phyloP scores from a whole-genome alignment of 1,140 invertebrate species.

The Ostrea denselamellosa region DNA sequence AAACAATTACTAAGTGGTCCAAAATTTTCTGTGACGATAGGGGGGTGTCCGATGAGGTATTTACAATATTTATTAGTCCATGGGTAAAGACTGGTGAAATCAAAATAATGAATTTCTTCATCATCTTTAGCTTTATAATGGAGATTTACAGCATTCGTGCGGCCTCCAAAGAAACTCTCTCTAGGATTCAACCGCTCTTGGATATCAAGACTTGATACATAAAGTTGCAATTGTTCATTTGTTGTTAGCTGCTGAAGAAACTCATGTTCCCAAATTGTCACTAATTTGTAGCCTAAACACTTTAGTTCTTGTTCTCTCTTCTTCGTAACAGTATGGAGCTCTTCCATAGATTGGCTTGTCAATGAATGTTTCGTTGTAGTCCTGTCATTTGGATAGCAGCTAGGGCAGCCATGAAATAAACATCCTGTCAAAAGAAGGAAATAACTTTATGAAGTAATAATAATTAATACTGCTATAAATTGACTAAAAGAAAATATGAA shows the following conservation, averaged over 20 bases:
- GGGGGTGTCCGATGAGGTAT: constrained; percentile 51
- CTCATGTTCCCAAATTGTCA: constrained; percentile 48
- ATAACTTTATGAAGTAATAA: background rate
- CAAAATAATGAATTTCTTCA: constrained; percentile 55
- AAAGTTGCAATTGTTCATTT: constrained; percentile 26
- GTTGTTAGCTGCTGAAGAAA: constrained; percentile 30
- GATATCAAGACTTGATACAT: constrained; percentile 38
- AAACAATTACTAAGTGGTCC: constrained; percentile 25
- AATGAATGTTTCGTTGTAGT: background rate
- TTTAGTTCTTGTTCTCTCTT: constrained; percentile 47
- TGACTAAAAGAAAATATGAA: background rate
- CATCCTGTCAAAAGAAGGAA: constrained; percentile 38
- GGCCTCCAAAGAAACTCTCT: constrained; percentile 53
- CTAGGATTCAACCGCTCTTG: constrained; percentile 50
- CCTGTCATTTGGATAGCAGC: constrained; percentile 47
- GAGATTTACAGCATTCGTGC: constrained; percentile 52
- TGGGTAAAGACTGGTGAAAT: constrained; percentile 57
- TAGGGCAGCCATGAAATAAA: constrained; percentile 59
- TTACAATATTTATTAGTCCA: constrained; percentile 48
- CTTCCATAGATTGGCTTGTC: constrained; percentile 50
- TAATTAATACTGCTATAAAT: no score
- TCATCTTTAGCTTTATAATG: constrained; percentile 36
- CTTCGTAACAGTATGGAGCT: constrained; percentile 52
- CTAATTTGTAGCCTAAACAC: constrained; percentile 43
- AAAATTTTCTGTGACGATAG: constrained; percentile 46